Base-by-base conservation (phyloP, 2,113 vertebrate species). In the Morone saxatilis region DNA sequence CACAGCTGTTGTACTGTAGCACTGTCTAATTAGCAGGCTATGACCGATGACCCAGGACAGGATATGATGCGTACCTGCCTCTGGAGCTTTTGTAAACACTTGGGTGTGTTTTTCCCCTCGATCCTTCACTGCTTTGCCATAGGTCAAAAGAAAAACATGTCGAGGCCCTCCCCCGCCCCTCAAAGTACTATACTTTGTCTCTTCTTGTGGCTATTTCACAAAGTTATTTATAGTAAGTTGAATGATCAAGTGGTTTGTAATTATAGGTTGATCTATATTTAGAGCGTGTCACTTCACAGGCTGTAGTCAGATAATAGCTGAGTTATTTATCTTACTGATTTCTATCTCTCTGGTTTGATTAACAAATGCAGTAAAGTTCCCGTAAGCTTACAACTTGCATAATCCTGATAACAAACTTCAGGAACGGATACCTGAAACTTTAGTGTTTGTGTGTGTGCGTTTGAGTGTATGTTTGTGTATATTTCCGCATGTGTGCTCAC, bases 61-160 rank as follows among this genome's bases (percentile, higher is more conserved):
- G 93, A 95, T 93, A 93, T 95, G 94, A 94, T 93, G 90, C 76
- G 77, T 92, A 91, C 90, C 88, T 92, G 84, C 85, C 90, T 91
- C 91, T 90, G 68, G 79, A 89, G 90, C 91, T 91, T 91, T 94
- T 88, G 85, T 94, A 94, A 94, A 94, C 89, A 93, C 77, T 87
- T 73, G 89, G 80, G 83, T 91, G 79, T 91, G 76, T 92, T 93
- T 93, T 93, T 86, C 92, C 92, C 59, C 78, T 89, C 83, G 36
- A 88, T 88, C 84, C 81, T 86, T 83, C 76, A 80, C 79, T 88
- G 57, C 82, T 90, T 80, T 81, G 83, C 86, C 81, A 85, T 78
- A 88, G 83, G 86, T 90, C 86, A 83, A 92, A 90, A 91, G 89
- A 67, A 94, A 94, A 93, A 93, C 87, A 94, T 65, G 47, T 14